phyloP scores from a whole-genome alignment of 2,888 invertebrate genomes.

The Lithosia quadra region DNA sequence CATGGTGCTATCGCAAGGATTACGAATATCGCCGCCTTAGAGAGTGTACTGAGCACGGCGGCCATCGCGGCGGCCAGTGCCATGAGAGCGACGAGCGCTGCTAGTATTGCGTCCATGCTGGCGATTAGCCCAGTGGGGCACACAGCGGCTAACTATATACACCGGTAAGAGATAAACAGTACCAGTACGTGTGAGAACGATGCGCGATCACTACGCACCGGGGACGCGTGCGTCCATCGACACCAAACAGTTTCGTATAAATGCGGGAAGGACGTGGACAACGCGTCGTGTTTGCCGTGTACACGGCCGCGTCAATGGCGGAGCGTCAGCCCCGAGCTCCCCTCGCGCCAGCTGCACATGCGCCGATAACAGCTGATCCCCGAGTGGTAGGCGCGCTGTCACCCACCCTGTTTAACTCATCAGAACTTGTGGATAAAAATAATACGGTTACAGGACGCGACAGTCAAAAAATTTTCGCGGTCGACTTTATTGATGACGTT shows the following conservation, averaged over 20 bases:
- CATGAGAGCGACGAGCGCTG: constrained; percentile 84
- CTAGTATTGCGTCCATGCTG: constrained; percentile 86
- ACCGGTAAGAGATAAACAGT: constrained; percentile 60
- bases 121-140: constrained; percentile 80
- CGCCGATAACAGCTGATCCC: constrained; percentile 83
- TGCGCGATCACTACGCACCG: constrained; percentile 54
- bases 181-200: constrained; percentile 57
- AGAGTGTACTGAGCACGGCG: constrained; percentile 87
- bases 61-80: constrained; percentile 86
- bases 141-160: constrained; percentile 60
- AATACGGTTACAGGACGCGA: constrained; percentile 44
- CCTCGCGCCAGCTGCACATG: constrained; percentile 77
- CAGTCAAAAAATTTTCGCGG: constrained; percentile 50
- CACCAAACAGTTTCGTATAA: constrained; percentile 58
- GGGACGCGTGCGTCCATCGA: constrained; percentile 63
- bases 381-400: constrained; percentile 61
- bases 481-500: constrained; percentile 51
- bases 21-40: constrained; percentile 92
- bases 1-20: constrained; percentile 84
- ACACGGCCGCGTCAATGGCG: constrained; percentile 67
- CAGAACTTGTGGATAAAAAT: constrained; percentile 51
- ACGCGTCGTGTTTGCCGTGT: constrained; percentile 48
- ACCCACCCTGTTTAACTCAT: constrained; percentile 62
- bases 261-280: constrained; percentile 59
- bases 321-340: constrained; percentile 57